phyloP scores from a whole-genome alignment of 2,113 vertebrate genomes.

The Emydura subglobosa region DNA sequence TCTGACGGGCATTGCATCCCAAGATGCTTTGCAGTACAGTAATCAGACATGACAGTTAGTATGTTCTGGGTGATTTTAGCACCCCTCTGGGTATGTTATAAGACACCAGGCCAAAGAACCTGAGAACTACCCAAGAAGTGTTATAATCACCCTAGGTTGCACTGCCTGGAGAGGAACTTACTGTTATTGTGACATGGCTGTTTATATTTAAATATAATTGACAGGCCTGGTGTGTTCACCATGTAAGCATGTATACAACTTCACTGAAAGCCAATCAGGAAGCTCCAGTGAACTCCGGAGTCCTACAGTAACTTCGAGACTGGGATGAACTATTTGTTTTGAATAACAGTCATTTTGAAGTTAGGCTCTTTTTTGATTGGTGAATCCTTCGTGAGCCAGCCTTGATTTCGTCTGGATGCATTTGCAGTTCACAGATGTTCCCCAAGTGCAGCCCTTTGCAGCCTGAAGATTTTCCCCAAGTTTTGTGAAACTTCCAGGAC shows the following conservation, averaged over 20 bases:
- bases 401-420: not conserved
- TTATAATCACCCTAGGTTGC: not conserved
- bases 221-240: not conserved
- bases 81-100: not conserved
- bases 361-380: too few relatives aligned
- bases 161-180: not conserved
- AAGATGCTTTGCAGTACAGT: not conserved
- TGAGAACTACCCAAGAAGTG: fast-evolving
- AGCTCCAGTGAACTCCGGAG: fast-evolving
- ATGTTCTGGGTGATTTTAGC: not conserved
- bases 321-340: not conserved
- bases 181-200: not conserved
- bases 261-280: not conserved
- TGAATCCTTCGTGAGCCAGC: fast-evolving
- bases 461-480: fast-evolving
- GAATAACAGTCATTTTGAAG: not conserved
- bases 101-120: not conserved
- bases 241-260: not conserved
- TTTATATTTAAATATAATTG: slow-evolving; percentile 22
- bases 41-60: fast-evolving
- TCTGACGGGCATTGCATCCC: not conserved
- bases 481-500: not conserved
- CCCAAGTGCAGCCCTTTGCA: not conserved
- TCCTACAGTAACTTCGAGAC: not conserved
- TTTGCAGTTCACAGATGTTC: not conserved